A percentile compares a stretch with the other conserved stretches of the same genome.
Evolutionary conservation across 2,113 vertebrate genomes (phyloP).

Genomic region (Ivindomyrus marchei): DNA sequence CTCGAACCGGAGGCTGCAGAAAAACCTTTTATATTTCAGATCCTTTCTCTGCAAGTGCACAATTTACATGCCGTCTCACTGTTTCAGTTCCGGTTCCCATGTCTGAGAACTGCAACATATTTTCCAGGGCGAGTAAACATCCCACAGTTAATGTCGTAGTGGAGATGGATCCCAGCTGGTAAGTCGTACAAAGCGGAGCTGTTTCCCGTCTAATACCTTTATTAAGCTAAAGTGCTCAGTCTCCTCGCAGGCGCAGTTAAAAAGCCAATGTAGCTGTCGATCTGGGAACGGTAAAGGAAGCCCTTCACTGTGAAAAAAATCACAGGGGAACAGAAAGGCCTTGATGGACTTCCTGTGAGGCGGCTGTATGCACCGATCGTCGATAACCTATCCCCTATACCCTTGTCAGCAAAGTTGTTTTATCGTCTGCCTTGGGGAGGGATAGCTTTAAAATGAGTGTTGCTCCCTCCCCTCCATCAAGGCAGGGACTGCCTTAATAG

Average conservation of each 20-base stretch:
- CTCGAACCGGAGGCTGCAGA: neutral
- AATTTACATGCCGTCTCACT: neutral
- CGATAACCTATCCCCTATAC: slow-evolving; percentile 1
- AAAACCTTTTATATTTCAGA: neutral
- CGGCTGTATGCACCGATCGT: neutral
- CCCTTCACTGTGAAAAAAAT: neutral
- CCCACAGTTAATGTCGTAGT: neutral
- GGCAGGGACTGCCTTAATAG: neutral
- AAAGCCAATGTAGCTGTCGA: neutral
- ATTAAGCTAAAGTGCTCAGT: neutral
- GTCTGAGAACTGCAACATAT: neutral
- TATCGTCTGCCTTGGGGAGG: slow-evolving; percentile 2
- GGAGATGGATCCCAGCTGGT: neutral
- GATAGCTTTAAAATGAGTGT: neutral
- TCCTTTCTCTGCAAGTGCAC: neutral
- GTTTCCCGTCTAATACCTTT: neutral
- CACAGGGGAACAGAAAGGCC: neutral
- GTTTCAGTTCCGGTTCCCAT: neutral
- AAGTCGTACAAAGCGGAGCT: neutral
- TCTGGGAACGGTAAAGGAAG: neutral
- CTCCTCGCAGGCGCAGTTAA: neutral
- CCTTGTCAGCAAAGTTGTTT: slow-evolving; percentile 8
- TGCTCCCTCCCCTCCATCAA: neutral
- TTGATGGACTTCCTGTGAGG: neutral
- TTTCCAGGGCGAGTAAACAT: neutral